Conservation (phyloP, 1,140 invertebrate species). For the Neoseiulus cucumeris region DNA sequence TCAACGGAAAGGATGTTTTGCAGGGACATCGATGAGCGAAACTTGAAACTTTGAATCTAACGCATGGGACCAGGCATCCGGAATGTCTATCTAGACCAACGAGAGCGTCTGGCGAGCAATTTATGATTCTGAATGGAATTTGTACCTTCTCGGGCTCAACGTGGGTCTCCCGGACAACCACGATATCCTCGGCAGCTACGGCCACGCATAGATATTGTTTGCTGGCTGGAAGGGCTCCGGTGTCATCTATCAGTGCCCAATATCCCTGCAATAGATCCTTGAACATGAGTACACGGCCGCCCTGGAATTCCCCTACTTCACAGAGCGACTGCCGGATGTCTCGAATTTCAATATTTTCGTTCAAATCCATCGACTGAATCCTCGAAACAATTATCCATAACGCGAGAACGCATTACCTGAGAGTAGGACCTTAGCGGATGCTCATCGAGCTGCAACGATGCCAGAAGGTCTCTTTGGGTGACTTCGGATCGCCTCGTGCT, state of each 20-base stretch:
- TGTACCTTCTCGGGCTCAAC: conserved; percentile 6
- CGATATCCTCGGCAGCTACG: neutral
- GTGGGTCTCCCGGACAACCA: neutral
- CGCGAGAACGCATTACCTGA: neutral
- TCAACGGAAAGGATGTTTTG: no score
- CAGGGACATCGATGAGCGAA: no score
- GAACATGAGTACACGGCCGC: neutral
- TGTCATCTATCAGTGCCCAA: neutral
- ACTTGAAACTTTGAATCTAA: no score
- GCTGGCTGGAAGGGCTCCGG: neutral
- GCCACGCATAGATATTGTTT: neutral
- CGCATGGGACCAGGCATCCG: no score
- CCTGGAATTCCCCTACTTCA: no score
- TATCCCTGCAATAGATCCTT: neutral
- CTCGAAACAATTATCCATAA: neutral
- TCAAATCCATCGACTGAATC: no score
- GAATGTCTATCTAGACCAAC: neutral
- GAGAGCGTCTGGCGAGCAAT: neutral
- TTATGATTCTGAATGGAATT: no score
- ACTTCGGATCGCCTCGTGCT: neutral
- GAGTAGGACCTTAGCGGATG: neutral
- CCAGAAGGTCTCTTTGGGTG: neutral
- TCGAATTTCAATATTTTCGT: no score
- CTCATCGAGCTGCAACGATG: neutral
- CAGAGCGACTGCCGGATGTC: no score